phyloP scores from a whole-genome alignment of 2,113 vertebrate species.

The Melanerpes formicivorus region DNA sequence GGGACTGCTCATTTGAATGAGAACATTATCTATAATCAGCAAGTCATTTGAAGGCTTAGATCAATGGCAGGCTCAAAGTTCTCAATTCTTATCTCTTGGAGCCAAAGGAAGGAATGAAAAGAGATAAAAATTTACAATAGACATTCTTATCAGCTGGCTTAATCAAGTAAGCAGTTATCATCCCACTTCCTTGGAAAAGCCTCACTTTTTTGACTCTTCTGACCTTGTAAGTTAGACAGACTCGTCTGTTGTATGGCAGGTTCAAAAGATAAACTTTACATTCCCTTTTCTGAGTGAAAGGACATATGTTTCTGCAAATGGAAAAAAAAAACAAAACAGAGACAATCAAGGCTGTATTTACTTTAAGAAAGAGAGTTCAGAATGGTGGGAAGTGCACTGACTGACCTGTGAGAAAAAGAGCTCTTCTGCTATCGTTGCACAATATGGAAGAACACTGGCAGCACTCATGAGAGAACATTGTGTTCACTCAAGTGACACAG shows the following conservation, averaged over 20 bases:
- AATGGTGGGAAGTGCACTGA: neutral
- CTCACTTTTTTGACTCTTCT: neutral
- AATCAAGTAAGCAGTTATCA: constrained; percentile 31
- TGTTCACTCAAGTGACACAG: neutral
- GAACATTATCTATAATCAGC: constrained; percentile 7
- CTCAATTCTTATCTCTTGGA: constrained; percentile 6
- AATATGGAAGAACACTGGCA: fast-evolving
- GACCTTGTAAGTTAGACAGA: constrained; percentile 1
- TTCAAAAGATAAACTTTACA: neutral
- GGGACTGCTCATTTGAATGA: neutral
- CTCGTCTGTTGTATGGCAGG: neutral
- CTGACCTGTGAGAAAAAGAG: neutral
- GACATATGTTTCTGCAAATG: neutral
- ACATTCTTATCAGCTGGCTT: constrained; percentile 1
- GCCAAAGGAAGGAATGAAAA: neutral
- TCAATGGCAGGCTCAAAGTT: neutral
- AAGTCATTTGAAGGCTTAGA: constrained; percentile 11
- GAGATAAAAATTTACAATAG: neutral
- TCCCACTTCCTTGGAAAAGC: neutral
- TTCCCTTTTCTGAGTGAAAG: neutral
- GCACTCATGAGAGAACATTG: neutral
- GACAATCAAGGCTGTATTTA: neutral
- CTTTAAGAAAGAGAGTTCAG: neutral
- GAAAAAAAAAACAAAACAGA: neutral
- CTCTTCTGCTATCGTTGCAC: neutral